These are phyloP conservation scores for Podarcis muralis DNA, from an alignment of 2,113 vertebrate genomes.

Conservation along the genomic window DNA sequence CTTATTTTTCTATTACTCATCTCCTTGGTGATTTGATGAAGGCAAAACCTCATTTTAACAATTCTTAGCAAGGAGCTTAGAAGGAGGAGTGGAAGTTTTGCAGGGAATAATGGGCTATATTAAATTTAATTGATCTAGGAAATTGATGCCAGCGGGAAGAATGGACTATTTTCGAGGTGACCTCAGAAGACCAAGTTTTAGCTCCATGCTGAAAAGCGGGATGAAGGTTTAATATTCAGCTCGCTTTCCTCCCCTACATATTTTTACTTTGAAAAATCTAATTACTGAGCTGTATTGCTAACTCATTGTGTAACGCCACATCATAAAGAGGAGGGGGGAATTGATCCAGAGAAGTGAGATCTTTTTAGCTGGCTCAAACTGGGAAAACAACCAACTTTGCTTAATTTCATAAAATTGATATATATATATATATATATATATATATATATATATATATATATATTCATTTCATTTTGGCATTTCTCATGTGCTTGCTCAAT, in stretches of 20 bases:
- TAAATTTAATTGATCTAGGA: conserved; percentile 33
- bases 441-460: too few species aligned
- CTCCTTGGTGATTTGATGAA: conserved; percentile 31
- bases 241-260: neutral
- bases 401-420: conserved; percentile 2
- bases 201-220: neutral
- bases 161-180: conserved; percentile 2
- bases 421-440: too few species aligned
- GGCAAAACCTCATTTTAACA: conserved; percentile 8
- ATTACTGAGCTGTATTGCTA: conserved; percentile 1
- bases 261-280: conserved; percentile 14
- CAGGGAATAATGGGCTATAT: conserved; percentile 9
- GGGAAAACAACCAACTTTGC: neutral
- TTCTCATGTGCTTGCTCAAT: neutral
- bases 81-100: conserved; percentile 13
- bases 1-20: neutral
- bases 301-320: neutral
- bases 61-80: conserved; percentile 13
- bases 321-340: neutral
- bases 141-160: conserved; percentile 28
- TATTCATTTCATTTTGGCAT: neutral
- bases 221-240: conserved; percentile 7
- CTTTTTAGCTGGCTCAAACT: neutral
- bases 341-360: neutral
- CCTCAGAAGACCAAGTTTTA: conserved; percentile 31